Evolutionary conservation across 2,888 invertebrate species (phyloP).

Genomic region (Ichneumon xanthorius): DNA sequence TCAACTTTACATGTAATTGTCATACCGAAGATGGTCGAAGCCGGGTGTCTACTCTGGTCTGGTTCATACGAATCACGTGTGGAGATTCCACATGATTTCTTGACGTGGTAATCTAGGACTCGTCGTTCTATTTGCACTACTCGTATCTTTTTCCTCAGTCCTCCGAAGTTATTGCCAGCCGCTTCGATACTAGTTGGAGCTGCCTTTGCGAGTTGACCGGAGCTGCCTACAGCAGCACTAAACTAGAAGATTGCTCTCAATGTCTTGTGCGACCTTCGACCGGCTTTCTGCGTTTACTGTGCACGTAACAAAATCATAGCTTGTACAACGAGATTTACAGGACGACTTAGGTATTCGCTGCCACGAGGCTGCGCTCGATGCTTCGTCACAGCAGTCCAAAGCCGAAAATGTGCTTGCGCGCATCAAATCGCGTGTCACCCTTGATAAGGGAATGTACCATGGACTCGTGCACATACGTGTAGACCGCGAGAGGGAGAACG

Average conservation of each 20-base stretch:
- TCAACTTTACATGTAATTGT: neutral
- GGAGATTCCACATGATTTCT: neutral
- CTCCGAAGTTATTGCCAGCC: neutral
- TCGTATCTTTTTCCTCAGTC: neutral
- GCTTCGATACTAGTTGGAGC: neutral
- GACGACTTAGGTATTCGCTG: neutral
- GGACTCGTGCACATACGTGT: neutral
- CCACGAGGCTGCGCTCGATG: neutral
- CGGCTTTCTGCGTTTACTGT: neutral
- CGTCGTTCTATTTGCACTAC: neutral
- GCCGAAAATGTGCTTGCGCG: neutral
- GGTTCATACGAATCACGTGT: neutral
- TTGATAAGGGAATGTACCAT: slow-evolving; percentile 32
- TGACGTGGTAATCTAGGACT: neutral
- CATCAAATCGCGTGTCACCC: slow-evolving; percentile 37
- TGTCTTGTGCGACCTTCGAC: slow-evolving; percentile 33
- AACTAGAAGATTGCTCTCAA: neutral
- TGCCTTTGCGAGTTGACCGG: neutral
- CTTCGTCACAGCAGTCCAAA: neutral
- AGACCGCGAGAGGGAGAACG: neutral
- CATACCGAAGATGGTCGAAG: neutral
- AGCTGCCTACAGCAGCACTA: neutral
- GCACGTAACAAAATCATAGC: neutral
- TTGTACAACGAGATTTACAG: slow-evolving; percentile 13
- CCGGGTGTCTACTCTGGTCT: neutral